Percentiles rank a stretch among this genome's conserved stretches.
Conservation (phyloP, 2,113 vertebrate genomes). For the Nothocercus julius region DNA sequence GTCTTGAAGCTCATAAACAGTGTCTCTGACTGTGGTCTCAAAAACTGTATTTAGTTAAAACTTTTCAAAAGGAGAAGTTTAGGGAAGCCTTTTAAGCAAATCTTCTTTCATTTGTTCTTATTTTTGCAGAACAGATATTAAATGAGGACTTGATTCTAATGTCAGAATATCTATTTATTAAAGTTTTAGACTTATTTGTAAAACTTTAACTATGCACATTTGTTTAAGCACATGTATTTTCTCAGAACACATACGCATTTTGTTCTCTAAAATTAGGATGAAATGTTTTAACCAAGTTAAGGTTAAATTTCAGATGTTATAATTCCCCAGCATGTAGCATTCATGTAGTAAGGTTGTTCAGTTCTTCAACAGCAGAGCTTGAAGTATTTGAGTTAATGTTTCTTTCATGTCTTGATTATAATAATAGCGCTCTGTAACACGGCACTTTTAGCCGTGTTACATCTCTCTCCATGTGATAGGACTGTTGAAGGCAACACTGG, state of each 20-base stretch:
- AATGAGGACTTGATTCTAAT: background rate
- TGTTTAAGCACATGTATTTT: background rate
- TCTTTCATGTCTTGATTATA: background rate
- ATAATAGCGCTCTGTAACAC: background rate
- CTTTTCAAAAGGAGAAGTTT: background rate
- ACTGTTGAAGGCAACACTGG: background rate
- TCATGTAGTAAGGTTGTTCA: background rate
- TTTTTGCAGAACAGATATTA: background rate
- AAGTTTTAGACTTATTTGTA: background rate
- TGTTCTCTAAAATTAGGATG: background rate
- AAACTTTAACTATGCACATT: background rate
- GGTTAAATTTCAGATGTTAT: background rate
- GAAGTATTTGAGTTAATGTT: background rate
- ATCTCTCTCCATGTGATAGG: background rate
- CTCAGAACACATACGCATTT: background rate
- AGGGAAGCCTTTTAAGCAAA: background rate
- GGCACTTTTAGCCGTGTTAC: background rate
- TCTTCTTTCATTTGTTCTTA: background rate
- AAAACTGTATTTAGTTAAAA: background rate
- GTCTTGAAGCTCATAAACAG: background rate
- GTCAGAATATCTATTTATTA: background rate
- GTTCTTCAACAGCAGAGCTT: conserved; percentile 3
- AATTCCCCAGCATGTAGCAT: background rate
- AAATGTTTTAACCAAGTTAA: background rate
- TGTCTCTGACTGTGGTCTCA: background rate